A percentile compares a stretch with the other conserved stretches of the same genome.
phyloP scores from a whole-genome alignment of 2,888 invertebrate species.

The Micropterix aruncella region DNA sequence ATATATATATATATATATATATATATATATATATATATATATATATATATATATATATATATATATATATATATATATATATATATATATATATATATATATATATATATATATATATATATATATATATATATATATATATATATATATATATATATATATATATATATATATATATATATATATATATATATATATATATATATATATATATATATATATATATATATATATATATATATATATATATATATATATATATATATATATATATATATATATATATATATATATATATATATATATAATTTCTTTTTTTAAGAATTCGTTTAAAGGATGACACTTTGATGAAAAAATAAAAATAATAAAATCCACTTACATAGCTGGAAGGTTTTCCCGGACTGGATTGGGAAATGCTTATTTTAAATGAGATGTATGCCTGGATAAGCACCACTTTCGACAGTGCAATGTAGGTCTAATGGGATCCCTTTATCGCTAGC shows the following conservation, averaged over 20 bases:
- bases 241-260: neutral
- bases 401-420: too few species aligned
- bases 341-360: too few species aligned
- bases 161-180: constrained; percentile 5
- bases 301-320: too few species aligned
- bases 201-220: constrained; percentile 4
- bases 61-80: constrained; percentile 9
- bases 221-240: neutral
- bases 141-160: constrained; percentile 4
- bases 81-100: constrained; percentile 9
- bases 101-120: constrained; percentile 8
- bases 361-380: too few species aligned
- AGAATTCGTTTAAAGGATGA: neutral
- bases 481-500: too few species aligned
- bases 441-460: too few species aligned
- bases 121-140: constrained; percentile 5
- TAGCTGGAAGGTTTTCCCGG: too few species aligned
- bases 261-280: neutral
- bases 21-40: neutral
- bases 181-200: constrained; percentile 5
- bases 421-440: too few species aligned
- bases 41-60: constrained; percentile 8
- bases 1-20: neutral
- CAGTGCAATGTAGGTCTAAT: too few species aligned
- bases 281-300: neutral